These are phyloP conservation scores for human (Homo sapiens) DNA, from an alignment of 2,113 vertebrate genomes.

Conservation along the genomic window DNA sequence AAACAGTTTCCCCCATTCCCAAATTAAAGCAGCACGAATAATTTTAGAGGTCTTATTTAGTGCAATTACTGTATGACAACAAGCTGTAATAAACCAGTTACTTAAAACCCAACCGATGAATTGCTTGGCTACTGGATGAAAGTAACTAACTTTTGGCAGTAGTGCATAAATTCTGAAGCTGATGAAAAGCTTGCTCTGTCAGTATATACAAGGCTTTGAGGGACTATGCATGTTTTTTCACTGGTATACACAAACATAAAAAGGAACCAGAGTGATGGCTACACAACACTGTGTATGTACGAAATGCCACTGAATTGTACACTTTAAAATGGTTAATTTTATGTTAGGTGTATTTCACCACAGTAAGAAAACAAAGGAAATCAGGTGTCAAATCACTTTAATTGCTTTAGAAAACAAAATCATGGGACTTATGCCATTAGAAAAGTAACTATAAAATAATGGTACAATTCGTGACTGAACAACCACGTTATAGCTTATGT, in stretches of 20 bases:
- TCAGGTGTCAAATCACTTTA: constrained; percentile 47
- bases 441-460: background rate
- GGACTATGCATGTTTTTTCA: constrained; percentile 41
- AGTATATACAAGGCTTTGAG: background rate
- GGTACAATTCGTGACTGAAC: constrained; percentile 20
- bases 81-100: background rate
- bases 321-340: constrained; percentile 31
- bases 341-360: background rate
- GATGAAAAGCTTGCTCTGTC: constrained; percentile 43
- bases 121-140: background rate
- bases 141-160: background rate
- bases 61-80: background rate
- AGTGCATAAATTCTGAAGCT: constrained; percentile 6
- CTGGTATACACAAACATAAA: constrained; percentile 50
- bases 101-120: background rate
- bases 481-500: background rate
- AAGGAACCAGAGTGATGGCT: constrained; percentile 45
- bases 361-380: constrained; percentile 26
- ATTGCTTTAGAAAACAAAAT: constrained; percentile 63
- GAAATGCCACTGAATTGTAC: background rate
- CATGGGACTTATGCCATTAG: background rate
- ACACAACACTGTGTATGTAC: background rate
- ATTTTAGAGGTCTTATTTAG: background rate
- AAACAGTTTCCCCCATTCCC: background rate
- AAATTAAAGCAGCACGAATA: constrained; percentile 55